Base-by-base conservation (phyloP, 2,797 vertebrate species). In the Sebastiscus tertius region DNA sequence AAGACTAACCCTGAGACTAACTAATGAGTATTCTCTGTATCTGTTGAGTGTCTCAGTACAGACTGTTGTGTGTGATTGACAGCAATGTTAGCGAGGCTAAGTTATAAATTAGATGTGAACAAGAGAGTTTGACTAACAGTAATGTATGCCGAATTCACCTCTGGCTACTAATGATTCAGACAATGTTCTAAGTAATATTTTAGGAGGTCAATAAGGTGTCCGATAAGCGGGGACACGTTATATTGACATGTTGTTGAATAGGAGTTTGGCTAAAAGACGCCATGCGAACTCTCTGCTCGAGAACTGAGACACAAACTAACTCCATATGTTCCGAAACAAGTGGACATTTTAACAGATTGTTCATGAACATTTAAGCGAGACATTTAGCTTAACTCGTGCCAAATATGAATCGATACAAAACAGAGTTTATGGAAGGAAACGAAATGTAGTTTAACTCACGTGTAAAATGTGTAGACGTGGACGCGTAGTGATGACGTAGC, bases 401-500 rank as follows among this genome's bases (percentile, higher is more conserved):
- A n/a, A 8, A 29, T 29, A 4, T 2, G 1, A 11, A n/a, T 1
- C 1, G 0, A 26, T 7, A 29, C 0, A 68, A 29, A 33, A 59
- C 9, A 42, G 1, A 7, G 6, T 26, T 58, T 6, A 49, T 3
- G 3, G 0, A 24, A 20, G 0, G 6, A 1, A 65, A 56, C 0
- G 36, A 5, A 33, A 31, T 5, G 14, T 39, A 62, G 27, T 20
- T 18, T 0, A 5, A 89, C 90, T 94, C 92, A 94, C 93, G 80
- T 93, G 92, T 88, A 34, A 66, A 0, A 73, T 0, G 1, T 16
- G 14, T 0, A 8, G 16, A 4, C 8, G 2, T 4, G 12, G 89
- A 8, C 91, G 88, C 92, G 2, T 9, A 13, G 4, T 91, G 89
- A 94, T 94, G 91, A 93, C 93, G 89, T 82, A 1, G 0, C 0